phyloP scores from a whole-genome alignment of 2,888 invertebrate genomes.

The Andricus quercusramuli region DNA sequence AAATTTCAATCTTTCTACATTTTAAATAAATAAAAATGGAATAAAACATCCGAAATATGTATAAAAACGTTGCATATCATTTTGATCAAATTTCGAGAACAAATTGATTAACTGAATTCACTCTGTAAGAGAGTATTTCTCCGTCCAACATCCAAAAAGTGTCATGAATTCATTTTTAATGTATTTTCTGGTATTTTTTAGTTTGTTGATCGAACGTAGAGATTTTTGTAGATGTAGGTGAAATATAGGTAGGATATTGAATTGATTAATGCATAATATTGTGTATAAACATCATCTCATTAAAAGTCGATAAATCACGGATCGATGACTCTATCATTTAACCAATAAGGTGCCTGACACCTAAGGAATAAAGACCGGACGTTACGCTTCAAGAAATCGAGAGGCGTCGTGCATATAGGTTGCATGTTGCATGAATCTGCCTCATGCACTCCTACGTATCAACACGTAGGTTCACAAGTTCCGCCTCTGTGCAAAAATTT shows the following conservation, averaged over 20 bases:
- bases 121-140: no score
- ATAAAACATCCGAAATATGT: no score
- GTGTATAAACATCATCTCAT: neutral
- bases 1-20: no score
- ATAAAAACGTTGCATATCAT: no score
- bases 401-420: slow-evolving; percentile 30
- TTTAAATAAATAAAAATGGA: no score
- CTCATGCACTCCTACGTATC: slow-evolving; percentile 17
- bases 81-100: no score
- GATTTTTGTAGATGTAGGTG: neutral
- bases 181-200: no score
- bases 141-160: no score
- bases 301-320: neutral
- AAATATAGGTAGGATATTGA: neutral
- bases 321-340: slow-evolving; percentile 39
- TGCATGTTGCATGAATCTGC: slow-evolving; percentile 18
- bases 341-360: slow-evolving; percentile 20
- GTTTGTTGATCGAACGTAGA: no score
- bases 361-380: slow-evolving; percentile 33
- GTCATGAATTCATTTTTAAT: no score
- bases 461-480: slow-evolving; percentile 15
- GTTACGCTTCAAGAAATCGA: slow-evolving; percentile 29
- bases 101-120: no score
- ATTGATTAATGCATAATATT: neutral
- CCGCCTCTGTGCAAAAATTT: slow-evolving; percentile 17